A percentile compares a stretch with the other conserved stretches of the same genome.
Evolutionary conservation across 2,113 vertebrate genomes (phyloP).

Genomic region (Ophthalmolycus amberensis): DNA sequence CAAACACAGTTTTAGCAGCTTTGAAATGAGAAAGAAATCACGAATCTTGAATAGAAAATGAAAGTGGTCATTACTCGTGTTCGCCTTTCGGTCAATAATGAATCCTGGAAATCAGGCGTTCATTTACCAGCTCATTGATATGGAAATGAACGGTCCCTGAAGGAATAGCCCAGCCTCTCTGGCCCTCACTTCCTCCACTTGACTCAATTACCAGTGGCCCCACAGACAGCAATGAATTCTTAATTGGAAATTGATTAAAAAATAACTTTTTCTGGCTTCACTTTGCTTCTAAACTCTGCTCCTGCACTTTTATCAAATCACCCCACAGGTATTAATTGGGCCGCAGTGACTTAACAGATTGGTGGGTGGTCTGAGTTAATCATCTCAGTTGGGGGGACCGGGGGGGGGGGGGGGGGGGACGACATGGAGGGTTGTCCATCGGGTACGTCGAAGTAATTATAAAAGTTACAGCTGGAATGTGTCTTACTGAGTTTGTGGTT

Average conservation of each 20-base stretch:
- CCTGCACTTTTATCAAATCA: slow-evolving; percentile 61
- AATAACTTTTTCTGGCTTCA: slow-evolving; percentile 53
- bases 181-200: slow-evolving; percentile 47
- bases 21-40: slow-evolving; percentile 40
- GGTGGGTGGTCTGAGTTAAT: slow-evolving; percentile 50
- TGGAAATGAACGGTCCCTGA: slow-evolving; percentile 75
- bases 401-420: no score
- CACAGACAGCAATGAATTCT: slow-evolving; percentile 54
- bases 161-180: slow-evolving; percentile 48
- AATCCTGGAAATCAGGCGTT: slow-evolving; percentile 41
- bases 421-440: no score
- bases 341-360: slow-evolving; percentile 41
- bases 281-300: slow-evolving; percentile 55
- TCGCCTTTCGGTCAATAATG: slow-evolving; percentile 61
- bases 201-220: slow-evolving; percentile 69
- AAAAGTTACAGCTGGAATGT: slow-evolving; percentile 17
- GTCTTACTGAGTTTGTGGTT: slow-evolving; percentile 3
- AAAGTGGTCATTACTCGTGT: slow-evolving; percentile 62
- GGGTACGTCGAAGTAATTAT: slow-evolving; percentile 51
- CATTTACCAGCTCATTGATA: slow-evolving; percentile 79
- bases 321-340: slow-evolving; percentile 55
- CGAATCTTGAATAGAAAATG: neutral
- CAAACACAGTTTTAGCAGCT: slow-evolving; percentile 21
- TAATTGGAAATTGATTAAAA: slow-evolving; percentile 80
- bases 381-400: neutral